phyloP scores from a whole-genome alignment of 2,113 vertebrate species.

The Helogale parvula region DNA sequence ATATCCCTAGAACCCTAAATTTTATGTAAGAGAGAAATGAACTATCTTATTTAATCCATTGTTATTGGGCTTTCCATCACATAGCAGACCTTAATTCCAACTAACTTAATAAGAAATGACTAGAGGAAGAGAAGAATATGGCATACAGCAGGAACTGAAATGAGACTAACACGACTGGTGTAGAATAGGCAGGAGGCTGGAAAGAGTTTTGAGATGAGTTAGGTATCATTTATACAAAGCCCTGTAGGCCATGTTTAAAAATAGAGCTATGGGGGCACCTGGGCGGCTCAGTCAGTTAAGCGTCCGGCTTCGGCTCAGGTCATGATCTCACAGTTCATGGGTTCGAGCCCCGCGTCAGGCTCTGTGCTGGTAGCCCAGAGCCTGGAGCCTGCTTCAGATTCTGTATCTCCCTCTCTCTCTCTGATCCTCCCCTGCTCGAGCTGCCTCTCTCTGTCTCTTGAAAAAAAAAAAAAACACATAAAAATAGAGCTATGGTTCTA shows the following conservation, averaged over 20 bases:
- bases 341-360: no score
- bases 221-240: not conserved
- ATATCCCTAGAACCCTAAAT: not conserved
- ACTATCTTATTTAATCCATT: not conserved
- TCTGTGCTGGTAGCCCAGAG: no score
- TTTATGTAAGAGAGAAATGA: not conserved
- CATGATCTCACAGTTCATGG: no score
- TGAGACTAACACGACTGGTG: not conserved
- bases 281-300: no score
- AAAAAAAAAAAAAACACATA: not conserved
- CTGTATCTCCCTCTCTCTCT: no score
- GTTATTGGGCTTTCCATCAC: not conserved
- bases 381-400: no score
- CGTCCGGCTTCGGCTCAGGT: no score
- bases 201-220: not conserved
- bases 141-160: not conserved
- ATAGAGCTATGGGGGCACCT: not conserved
- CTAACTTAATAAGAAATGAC: not conserved
- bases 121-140: not conserved
- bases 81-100: not conserved
- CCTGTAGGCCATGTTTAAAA: not conserved
- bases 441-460: no score
- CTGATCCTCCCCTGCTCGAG: no score
- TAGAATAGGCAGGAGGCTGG: not conserved
- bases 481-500: not conserved